Base-by-base conservation (phyloP, 1,140 invertebrate species). In the Aphidius gifuensis region DNA sequence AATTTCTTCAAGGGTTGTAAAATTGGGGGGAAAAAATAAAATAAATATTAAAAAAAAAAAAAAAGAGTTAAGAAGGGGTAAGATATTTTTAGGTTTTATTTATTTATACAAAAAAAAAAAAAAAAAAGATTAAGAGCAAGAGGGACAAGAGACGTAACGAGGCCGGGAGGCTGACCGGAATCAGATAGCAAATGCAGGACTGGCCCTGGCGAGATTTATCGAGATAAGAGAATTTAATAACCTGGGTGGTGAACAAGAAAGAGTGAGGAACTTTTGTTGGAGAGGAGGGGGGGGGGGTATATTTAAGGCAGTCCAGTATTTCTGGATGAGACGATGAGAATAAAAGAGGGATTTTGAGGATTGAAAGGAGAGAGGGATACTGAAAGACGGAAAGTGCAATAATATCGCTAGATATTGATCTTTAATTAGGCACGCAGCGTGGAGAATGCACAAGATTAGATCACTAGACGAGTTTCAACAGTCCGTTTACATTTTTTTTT, bases 351-450 rank as follows among this genome's bases (percentile, higher is more conserved):
- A 23, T 23, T 23, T 23, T 23, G 1, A 23, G 23, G 23, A 3
- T 23, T 23, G 1, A 50, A 21, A 58, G 45, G 46, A 40, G 58
- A 49, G 49, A 11, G 43, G n/a, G 38, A 49, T 47, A 3, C 3
- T 23, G 42, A 54, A 44, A 48, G 53, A 32, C 21, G 64, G 54
- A 64, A 65, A 65, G 65, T 74, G 77, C 79, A 81, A 81, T 81
- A 81, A 81, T 80, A 80, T 79, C 74, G 76, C 64, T 62, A 76
- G 79, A 81, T 81, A 81, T 81, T 67, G 77, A 80, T 81, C 79
- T 81, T 81, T 80, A 81, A 81, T 81, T 81, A 81, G 79, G 76
- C 77, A 80, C 78, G 77, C 77, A 78, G 76, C 75, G 76, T 74
- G 75, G 74, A 23, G 73, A 79, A 76, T 71, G 70, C 63, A 23